phyloP scores from a whole-genome alignment of 2,113 vertebrate genomes.

The Dipodomys stephensi region DNA sequence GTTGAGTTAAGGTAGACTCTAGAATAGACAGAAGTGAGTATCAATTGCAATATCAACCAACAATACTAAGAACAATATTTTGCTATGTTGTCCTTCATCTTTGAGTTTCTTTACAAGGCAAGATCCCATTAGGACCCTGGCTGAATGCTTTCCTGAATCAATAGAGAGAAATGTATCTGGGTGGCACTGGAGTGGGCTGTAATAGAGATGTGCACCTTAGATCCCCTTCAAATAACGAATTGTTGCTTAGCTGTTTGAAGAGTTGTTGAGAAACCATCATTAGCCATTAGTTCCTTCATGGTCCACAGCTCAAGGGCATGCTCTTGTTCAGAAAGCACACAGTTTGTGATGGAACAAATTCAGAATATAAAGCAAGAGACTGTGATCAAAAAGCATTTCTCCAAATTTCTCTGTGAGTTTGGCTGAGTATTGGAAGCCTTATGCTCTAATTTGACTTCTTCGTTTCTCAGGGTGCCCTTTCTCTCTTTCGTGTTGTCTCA shows the following conservation, averaged over 20 bases:
- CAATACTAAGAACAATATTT: background rate
- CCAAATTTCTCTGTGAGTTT: background rate
- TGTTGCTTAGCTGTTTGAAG: background rate
- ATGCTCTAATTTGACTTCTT: background rate
- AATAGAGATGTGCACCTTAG: background rate
- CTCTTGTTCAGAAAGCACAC: background rate
- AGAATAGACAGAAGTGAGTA: background rate
- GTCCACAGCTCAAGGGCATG: background rate
- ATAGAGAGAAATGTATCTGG: background rate
- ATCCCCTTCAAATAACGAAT: background rate
- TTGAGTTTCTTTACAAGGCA: background rate
- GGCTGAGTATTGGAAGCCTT: background rate
- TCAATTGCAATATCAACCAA: accelerated
- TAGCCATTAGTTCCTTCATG: background rate
- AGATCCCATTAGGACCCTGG: background rate
- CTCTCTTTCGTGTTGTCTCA: background rate
- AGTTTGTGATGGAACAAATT: background rate
- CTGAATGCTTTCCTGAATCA: background rate
- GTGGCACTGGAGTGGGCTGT: background rate
- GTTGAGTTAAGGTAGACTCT: background rate
- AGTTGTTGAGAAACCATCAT: background rate
- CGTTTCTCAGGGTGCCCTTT: background rate
- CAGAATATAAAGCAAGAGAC: background rate
- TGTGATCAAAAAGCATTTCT: background rate
- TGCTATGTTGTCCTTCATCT: background rate